Percentiles rank a stretch among this genome's conserved stretches.
These are phyloP conservation scores for Myopa tessellatipennis DNA, from an alignment of 2,888 invertebrate genomes.

Conservation along the genomic window DNA sequence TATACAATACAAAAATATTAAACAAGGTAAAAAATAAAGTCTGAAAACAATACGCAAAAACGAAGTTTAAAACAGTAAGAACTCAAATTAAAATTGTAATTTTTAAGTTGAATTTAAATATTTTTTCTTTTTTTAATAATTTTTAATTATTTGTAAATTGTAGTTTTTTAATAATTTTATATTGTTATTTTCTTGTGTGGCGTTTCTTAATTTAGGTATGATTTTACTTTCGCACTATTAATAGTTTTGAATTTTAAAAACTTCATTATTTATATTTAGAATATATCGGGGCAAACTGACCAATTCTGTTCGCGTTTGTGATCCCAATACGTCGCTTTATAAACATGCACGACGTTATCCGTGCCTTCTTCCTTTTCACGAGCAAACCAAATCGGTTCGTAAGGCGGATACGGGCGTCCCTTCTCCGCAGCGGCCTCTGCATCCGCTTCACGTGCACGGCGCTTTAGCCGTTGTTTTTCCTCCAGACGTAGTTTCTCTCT, in stretches of 20 bases:
- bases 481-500: conserved; percentile 86
- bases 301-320: conserved; percentile 90
- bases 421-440: conserved; percentile 78
- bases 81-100: conserved; percentile 28
- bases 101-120: conserved; percentile 12
- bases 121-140: not conserved
- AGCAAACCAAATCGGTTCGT: conserved; percentile 91
- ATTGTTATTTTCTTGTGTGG: conserved; percentile 22
- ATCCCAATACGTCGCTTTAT: conserved; percentile 92
- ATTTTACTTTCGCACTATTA: conserved; percentile 35
- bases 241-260: conserved; percentile 41
- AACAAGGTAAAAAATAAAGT: conserved; percentile 40
- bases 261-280: conserved; percentile 51
- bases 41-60: conserved; percentile 19
- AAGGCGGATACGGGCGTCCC: conserved; percentile 76
- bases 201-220: conserved; percentile 33
- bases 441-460: conserved; percentile 82
- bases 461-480: conserved; percentile 90
- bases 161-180: conserved; percentile 29
- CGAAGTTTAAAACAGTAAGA: not conserved
- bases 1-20: conserved; percentile 53
- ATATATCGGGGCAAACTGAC: conserved; percentile 89
- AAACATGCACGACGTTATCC: conserved; percentile 80
- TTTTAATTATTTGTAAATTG: conserved; percentile 28
- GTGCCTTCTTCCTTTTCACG: conserved; percentile 80